Base-by-base conservation (phyloP, 2,797 vertebrate genomes). In the Takifugu rubripes region DNA sequence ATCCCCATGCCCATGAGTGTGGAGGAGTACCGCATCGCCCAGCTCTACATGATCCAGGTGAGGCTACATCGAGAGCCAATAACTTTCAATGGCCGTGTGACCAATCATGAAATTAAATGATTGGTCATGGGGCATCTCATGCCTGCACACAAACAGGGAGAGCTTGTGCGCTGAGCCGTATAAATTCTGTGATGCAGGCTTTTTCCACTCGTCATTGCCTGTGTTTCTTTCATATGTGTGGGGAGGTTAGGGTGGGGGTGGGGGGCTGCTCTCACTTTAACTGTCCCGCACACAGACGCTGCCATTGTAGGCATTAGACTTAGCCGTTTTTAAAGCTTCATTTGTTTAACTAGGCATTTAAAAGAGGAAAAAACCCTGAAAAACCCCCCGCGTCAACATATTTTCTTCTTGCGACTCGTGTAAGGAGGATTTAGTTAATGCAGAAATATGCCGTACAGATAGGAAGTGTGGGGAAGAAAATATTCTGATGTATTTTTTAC, bases 11-110 rank as follows among this genome's bases (percentile, higher is more conserved):
- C 95, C 0, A 93, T 98, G 95, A 98, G 96, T 10, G 95, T 99
- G 93, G 97, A 98, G 56, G 97, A 98, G 79, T 98, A 99, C 90
- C 95, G 97, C 73, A 98, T 99, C 9, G 97, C 97, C 1, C 97
- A 99, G 92, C 94, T 99, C 59, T 99, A 99, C 84, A 99, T 99
- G 97, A 98, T 98, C 49, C 97, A 99, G 96, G 96, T 97, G 79
- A 88, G 92, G 26, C 56, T 57, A 61, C 54, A 45, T 14, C 45
- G 11, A 40, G 36, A 40, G 36, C 8, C 36, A 5, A 1, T 40
- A 8, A 17, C n/a, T 44, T 44, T 44, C 2, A 2, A 56, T 59
- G 1, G 2, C 60, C 40, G 56, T 29, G 10, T 65, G 49, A 54
- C 16, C 49, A 61, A 66, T 77, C 76, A 59, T 72, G 72, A 77